These are phyloP conservation scores for Drosophila cognata DNA, from an alignment of 2,888 invertebrate genomes.

Conservation along the genomic window DNA sequence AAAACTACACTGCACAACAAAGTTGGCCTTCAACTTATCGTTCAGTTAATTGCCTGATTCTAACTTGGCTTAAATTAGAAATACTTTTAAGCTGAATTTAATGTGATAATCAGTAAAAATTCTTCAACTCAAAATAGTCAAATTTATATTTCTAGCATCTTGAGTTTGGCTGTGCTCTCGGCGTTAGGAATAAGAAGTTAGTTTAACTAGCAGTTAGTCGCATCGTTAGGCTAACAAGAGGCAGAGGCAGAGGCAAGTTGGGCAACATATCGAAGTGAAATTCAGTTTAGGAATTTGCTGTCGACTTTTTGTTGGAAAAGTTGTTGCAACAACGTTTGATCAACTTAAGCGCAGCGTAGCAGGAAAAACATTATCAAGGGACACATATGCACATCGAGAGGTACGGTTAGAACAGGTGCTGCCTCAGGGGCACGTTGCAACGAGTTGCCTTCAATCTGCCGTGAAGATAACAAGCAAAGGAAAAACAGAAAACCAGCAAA, in stretches of 20 bases:
- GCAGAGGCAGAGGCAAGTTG: not conserved
- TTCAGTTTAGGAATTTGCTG: not conserved
- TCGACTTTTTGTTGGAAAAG: not conserved
- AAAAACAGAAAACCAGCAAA: not conserved
- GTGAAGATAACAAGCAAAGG: slow-evolving; percentile 39
- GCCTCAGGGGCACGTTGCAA: slow-evolving; percentile 34
- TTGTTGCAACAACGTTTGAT: not conserved
- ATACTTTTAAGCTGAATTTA: not conserved
- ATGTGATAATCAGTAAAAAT: not conserved
- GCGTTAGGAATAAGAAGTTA: not conserved
- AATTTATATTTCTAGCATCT: no score
- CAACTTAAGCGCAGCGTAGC: not conserved
- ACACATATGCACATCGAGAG: not conserved
- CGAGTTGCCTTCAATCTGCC: slow-evolving; percentile 57
- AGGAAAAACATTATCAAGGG: not conserved
- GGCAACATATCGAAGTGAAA: not conserved
- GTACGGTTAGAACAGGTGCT: slow-evolving; percentile 51
- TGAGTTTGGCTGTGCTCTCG: no score
- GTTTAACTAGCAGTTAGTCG: not conserved
- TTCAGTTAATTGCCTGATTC: not conserved
- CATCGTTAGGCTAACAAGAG: not conserved
- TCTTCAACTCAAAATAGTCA: not conserved
- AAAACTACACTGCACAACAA: not conserved
- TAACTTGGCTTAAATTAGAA: not conserved
- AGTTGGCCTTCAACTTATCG: no score